Percentiles rank a stretch among this genome's conserved stretches.
phyloP scores from a whole-genome alignment of 2,113 vertebrate species.

The Erythrocercus mccallii region DNA sequence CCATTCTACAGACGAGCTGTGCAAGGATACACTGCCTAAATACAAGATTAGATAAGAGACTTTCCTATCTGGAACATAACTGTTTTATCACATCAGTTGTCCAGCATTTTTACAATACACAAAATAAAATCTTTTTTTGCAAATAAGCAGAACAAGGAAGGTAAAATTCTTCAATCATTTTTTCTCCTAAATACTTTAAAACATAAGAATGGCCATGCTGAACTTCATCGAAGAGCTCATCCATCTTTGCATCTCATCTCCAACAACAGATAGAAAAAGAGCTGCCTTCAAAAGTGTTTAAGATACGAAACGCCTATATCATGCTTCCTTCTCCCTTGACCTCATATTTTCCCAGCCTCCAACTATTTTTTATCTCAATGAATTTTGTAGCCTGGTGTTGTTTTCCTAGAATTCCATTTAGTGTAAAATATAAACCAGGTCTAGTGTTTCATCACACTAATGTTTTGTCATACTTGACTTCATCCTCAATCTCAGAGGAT shows the following conservation, averaged over 20 bases:
- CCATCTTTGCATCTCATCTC: not conserved
- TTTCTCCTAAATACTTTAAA: not conserved
- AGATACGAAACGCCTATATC: not conserved
- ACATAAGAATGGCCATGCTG: fast-evolving
- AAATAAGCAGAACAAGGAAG: not conserved
- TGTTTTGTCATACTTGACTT: not conserved
- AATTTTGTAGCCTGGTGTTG: not conserved
- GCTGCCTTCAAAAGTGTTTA: not conserved
- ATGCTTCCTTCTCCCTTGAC: not conserved
- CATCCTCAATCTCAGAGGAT: not conserved
- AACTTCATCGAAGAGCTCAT: not conserved
- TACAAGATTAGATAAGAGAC: not conserved
- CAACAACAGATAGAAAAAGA: not conserved
- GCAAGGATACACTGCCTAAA: not conserved
- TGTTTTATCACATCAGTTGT: not conserved
- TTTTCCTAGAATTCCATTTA: not conserved
- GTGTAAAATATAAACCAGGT: not conserved
- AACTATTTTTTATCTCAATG: not conserved
- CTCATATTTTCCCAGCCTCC: not conserved
- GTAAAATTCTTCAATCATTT: not conserved
- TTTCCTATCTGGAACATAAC: not conserved
- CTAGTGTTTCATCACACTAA: not conserved
- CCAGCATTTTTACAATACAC: not conserved
- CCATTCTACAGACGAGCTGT: not conserved
- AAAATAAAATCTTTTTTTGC: not conserved